Base-by-base conservation (phyloP, 2,888 invertebrate species). In the Colostygia pectinataria region DNA sequence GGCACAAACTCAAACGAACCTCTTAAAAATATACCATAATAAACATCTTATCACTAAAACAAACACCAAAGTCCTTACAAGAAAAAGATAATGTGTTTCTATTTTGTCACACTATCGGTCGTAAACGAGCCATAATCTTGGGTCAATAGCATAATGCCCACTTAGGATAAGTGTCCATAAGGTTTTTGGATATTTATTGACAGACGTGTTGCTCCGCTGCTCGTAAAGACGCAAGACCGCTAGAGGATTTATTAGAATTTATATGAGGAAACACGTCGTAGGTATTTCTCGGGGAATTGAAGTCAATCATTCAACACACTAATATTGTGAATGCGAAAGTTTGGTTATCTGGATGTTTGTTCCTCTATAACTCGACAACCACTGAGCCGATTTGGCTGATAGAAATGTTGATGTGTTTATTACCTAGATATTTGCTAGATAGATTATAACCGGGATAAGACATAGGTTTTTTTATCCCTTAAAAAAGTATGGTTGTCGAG, bases 141-240 rank as follows among this genome's bases (percentile, higher is more conserved):
- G 33, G 46, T 50, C 52, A 56, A 59, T 56, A 59, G n/a, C 56
- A 51, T 31, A 25, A 23, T 25, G 46, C 47, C 44, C 47, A 41
- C 36, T 52, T 45, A 12, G 42, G 20, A 44, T 31, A 25, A 38
- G 42, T 48, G 27, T 23, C 49, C 33, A 55, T 44, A 51, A 49
- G 34, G 42, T 40, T 14, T 28, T 13, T 36, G 10, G 28, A 12
- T 45, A 36, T 25, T 31, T 36, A 12, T 12, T 27, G 40, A 20
- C 23, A 25, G 33, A 44, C 43, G 33, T 49, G 38, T 49, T 43
- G 43, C 33, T 29, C 13, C 15, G 20, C 20, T 6, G 3, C 20
- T 34, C 14, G 27, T 27, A 38, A 20, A 34, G 12, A 44, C 13
- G 33, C 18, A 29, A 20, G 33, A 20, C 8, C 14, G 24, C 24